Conservation (phyloP, 1,140 invertebrate species). For the Anastrepha ludens region DNA sequence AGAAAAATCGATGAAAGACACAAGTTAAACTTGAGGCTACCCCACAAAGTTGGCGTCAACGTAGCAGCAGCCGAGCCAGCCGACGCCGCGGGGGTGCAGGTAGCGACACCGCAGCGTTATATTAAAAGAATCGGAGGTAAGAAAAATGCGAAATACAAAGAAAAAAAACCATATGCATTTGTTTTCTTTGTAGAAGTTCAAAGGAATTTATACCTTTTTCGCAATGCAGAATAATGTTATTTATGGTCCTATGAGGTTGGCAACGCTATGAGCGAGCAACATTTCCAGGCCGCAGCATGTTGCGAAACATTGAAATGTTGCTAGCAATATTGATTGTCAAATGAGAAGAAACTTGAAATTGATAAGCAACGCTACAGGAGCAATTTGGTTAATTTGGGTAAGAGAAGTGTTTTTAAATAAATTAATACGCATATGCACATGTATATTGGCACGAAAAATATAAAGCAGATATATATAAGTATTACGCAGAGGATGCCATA, state of each 20-base stretch:
- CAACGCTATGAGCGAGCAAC: slow-evolving; percentile 8
- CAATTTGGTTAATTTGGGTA: too few species aligned
- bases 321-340: too few species aligned
- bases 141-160: background rate
- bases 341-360: too few species aligned
- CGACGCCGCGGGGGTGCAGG: background rate
- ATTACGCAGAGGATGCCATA: too few species aligned
- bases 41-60: slow-evolving; percentile 1
- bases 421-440: too few species aligned
- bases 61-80: background rate
- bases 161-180: background rate
- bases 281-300: background rate
- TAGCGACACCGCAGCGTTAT: background rate
- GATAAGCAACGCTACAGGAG: too few species aligned
- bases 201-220: background rate
- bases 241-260: background rate
- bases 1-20: slow-evolving; percentile 43
- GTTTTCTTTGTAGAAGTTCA: background rate
- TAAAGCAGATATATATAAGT: too few species aligned
- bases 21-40: slow-evolving; percentile 54
- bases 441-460: too few species aligned
- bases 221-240: background rate
- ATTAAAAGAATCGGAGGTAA: background rate
- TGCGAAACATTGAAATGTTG: background rate
- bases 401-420: too few species aligned